Evolutionary conservation across 2,113 vertebrate species (phyloP).

Genomic region (Ctenodactylus gundi): DNA sequence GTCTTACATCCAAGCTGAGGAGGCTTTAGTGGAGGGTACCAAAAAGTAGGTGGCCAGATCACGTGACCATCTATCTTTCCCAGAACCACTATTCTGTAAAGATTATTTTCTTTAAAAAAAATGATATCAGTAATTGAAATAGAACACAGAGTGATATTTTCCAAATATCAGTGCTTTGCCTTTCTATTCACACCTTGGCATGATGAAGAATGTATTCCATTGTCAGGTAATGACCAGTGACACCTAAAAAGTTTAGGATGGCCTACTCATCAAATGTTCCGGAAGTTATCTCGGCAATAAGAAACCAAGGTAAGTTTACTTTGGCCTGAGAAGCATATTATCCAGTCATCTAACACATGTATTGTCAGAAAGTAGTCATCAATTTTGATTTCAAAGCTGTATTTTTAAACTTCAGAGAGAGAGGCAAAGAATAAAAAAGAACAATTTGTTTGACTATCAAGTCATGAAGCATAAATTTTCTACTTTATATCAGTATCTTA

Average conservation of each 20-base stretch:
- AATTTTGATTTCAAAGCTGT: slow-evolving; percentile 17
- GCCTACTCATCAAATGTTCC: neutral
- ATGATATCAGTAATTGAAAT: neutral
- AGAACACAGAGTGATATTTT: neutral
- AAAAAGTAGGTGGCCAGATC: slow-evolving; percentile 19
- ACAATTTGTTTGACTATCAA: slow-evolving; percentile 47
- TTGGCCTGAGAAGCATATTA: slow-evolving; percentile 1
- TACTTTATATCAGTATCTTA: slow-evolving; percentile 41
- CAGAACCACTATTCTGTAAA: neutral
- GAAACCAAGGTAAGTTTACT: neutral
- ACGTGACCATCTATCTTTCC: slow-evolving; percentile 12
- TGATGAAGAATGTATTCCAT: neutral
- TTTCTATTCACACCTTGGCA: neutral
- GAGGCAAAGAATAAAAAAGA: slow-evolving; percentile 40
- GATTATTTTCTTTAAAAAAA: slow-evolving; percentile 25
- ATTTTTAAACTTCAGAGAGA: slow-evolving; percentile 33
- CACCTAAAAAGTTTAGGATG: neutral
- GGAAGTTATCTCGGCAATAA: slow-evolving; percentile 4
- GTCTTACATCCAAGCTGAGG: neutral
- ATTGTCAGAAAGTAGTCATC: neutral
- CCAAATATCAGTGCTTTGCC: neutral
- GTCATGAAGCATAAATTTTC: slow-evolving; percentile 44
- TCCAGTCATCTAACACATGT: neutral
- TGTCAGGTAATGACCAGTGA: slow-evolving; percentile 7
- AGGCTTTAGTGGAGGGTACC: neutral